phyloP scores from a whole-genome alignment of 2,888 invertebrate species.

The Tachina fera region DNA sequence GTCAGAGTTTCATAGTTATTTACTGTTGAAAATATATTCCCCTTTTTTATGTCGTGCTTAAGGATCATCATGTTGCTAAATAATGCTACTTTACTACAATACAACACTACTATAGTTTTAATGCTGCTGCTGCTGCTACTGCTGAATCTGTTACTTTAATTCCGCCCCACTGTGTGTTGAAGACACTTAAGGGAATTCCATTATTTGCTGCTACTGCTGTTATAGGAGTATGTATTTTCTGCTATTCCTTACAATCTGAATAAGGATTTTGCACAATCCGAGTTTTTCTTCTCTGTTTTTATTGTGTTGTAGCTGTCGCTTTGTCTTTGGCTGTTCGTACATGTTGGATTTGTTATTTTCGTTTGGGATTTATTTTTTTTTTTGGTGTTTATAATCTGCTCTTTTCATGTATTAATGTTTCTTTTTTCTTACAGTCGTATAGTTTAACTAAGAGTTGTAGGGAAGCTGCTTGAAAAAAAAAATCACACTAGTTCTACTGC shows the following conservation, averaged over 20 bases:
- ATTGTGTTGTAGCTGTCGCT: slow-evolving; percentile 1
- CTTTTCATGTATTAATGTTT: not conserved
- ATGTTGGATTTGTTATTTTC: slow-evolving; percentile 34
- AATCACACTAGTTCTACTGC: not conserved
- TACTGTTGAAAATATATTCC: not conserved
- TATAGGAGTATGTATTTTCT: slow-evolving; percentile 5
- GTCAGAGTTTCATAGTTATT: slow-evolving; percentile 33
- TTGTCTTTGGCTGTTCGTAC: slow-evolving; percentile 14
- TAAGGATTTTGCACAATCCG: slow-evolving; percentile 32
- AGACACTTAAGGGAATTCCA: slow-evolving; percentile 64
- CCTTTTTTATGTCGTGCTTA: slow-evolving; percentile 7
- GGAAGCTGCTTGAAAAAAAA: slow-evolving; percentile 1
- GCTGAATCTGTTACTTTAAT: slow-evolving; percentile 1
- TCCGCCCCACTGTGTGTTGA: slow-evolving; percentile 24
- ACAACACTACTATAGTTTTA: not conserved
- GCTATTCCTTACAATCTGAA: not conserved
- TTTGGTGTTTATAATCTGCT: slow-evolving; percentile 33
- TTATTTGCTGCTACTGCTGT: slow-evolving; percentile 26
- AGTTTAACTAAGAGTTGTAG: not conserved
- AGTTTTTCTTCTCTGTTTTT: slow-evolving; percentile 23
- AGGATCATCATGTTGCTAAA: slow-evolving; percentile 49
- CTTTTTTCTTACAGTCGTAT: not conserved
- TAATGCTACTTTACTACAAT: slow-evolving; percentile 18
- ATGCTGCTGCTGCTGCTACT: not conserved
- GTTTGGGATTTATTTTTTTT: slow-evolving; percentile 32